These are phyloP conservation scores for Hylia prasina DNA, from an alignment of 2,113 vertebrate genomes.

Conservation along the genomic window DNA sequence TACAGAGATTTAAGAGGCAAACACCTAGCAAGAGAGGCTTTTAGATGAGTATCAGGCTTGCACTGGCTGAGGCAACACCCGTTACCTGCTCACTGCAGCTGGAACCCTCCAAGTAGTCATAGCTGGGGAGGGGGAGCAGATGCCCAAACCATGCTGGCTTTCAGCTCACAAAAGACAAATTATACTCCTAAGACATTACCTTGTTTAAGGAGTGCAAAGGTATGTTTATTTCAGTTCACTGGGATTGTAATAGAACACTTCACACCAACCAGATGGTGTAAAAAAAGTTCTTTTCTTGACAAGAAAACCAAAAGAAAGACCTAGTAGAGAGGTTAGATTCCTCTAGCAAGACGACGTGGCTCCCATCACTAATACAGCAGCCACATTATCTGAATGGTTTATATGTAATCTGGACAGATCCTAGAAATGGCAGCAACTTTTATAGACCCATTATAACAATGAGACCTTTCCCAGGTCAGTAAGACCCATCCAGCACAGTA, in stretches of 20 bases:
- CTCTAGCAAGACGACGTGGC: accelerated
- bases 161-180: not conserved
- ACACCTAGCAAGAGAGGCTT: not conserved
- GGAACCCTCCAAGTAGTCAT: not conserved
- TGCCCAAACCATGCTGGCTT: not conserved
- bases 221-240: not conserved
- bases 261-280: not conserved
- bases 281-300: not conserved
- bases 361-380: not conserved
- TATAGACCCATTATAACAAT: not conserved
- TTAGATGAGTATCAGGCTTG: not conserved
- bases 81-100: not conserved
- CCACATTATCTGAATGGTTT: not conserved
- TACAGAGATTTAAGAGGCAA: not conserved
- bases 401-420: not conserved
- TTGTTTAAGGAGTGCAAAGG: not conserved
- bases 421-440: not conserved
- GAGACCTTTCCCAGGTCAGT: slow-evolving; percentile 3
- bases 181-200: not conserved
- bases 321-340: not conserved
- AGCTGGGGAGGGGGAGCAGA: not conserved
- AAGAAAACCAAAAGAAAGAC: not conserved
- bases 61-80: not conserved
- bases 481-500: not conserved
- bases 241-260: not conserved